These are phyloP conservation scores for Neomorphus geoffroyi DNA, from an alignment of 2,797 vertebrate species.

Conservation along the genomic window DNA sequence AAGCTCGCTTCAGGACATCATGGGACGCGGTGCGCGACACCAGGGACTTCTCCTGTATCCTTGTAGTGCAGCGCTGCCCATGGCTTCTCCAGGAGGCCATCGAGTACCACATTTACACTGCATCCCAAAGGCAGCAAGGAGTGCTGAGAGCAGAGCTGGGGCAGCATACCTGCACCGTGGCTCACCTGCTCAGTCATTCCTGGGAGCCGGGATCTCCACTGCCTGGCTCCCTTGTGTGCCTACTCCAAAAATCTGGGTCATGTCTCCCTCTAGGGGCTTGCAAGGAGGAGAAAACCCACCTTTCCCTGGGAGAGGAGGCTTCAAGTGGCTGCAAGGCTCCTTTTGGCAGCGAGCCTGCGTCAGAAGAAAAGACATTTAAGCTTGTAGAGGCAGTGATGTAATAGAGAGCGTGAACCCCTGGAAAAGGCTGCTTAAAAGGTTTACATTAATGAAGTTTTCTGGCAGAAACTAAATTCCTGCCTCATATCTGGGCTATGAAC, in stretches of 20 bases:
- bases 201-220: neutral
- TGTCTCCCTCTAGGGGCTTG: constrained; percentile 63
- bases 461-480: neutral
- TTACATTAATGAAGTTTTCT: neutral
- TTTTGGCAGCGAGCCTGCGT: fast-evolving
- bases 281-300: neutral
- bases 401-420: fast-evolving
- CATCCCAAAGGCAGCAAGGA: neutral
- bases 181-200: fast-evolving
- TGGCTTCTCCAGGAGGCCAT: fast-evolving
- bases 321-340: fast-evolving
- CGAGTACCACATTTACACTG: fast-evolving
- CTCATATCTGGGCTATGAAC: neutral
- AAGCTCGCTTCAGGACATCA: fast-evolving
- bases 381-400: neutral
- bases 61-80: fast-evolving
- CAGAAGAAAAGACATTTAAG: neutral
- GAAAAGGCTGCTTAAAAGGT: neutral
- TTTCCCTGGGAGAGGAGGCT: neutral
- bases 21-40: fast-evolving
- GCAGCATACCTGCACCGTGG: fast-evolving
- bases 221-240: neutral
- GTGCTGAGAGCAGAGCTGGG: neutral
- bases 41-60: neutral
- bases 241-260: constrained; percentile 42